Conservation (phyloP, 2,797 vertebrate genomes). For the Takifugu rubripes region DNA sequence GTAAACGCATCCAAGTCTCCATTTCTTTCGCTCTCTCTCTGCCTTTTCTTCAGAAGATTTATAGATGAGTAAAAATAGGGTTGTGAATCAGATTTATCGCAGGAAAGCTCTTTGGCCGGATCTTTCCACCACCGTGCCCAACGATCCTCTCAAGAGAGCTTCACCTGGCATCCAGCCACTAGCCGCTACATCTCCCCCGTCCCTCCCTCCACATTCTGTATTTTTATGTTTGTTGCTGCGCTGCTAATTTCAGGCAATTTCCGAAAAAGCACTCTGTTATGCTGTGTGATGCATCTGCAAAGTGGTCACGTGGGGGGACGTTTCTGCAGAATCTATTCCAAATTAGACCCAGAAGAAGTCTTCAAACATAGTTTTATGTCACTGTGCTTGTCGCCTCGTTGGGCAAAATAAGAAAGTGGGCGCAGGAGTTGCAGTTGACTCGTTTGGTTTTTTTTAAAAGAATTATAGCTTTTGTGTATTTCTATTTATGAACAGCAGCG, state of each 20-base stretch:
- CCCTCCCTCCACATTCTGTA: slow-evolving; percentile 7
- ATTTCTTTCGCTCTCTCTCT: slow-evolving; percentile 17
- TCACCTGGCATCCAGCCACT: slow-evolving; percentile 58
- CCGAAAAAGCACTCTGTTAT: slow-evolving; percentile 56
- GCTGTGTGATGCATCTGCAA: slow-evolving; percentile 52
- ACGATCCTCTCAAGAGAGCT: slow-evolving; percentile 51
- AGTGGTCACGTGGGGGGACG: slow-evolving; percentile 39
- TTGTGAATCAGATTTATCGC: slow-evolving; percentile 71
- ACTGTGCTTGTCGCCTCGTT: no score
- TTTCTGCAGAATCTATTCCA: slow-evolving; percentile 33
- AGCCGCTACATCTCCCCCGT: slow-evolving; percentile 33
- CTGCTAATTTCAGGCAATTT: slow-evolving; percentile 63
- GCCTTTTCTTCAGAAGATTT: slow-evolving; percentile 53
- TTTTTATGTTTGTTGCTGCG: slow-evolving; percentile 56
- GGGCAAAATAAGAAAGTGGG: no score
- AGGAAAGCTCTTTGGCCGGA: slow-evolving; percentile 61
- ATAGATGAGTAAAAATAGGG: slow-evolving; percentile 69
- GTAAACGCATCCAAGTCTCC: slow-evolving; percentile 15
- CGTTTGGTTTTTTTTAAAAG: no score
- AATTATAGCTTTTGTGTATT: no score
- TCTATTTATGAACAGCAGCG: no score
- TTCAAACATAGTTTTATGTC: no score
- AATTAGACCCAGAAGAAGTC: no score
- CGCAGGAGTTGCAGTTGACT: no score
- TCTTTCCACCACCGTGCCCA: slow-evolving; percentile 45